These are phyloP conservation scores for Pachyramphus minor DNA, from an alignment of 2,113 vertebrate species.

Conservation along the genomic window DNA sequence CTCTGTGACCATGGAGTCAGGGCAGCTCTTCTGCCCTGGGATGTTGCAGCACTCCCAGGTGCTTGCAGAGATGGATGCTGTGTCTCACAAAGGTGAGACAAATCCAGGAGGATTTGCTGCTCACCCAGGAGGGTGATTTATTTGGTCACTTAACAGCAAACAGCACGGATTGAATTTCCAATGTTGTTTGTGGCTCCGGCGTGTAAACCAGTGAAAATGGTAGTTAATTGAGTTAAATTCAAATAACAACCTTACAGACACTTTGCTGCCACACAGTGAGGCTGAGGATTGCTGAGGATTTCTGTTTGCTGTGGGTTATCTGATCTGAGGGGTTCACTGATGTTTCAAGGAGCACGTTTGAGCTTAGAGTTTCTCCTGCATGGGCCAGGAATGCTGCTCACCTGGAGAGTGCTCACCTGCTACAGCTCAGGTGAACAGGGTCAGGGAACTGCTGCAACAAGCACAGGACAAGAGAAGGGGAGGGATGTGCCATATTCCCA, in stretches of 20 bases:
- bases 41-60: not conserved
- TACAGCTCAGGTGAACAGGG: not conserved
- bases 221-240: conserved; percentile 42
- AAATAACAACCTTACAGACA: not conserved
- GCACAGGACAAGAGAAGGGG: not conserved
- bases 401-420: rapidly evolving
- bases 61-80: rapidly evolving
- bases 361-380: not conserved
- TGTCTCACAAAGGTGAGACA: not conserved
- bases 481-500: not conserved
- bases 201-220: conserved; percentile 3
- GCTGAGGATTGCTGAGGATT: not conserved
- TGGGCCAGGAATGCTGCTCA: not conserved
- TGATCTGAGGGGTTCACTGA: not conserved
- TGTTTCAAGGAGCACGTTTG: rapidly evolving
- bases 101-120: not conserved
- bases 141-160: conserved; percentile 6
- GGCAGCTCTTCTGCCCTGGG: not conserved
- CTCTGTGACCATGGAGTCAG: rapidly evolving
- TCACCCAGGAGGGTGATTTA: not conserved
- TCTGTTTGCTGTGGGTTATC: not conserved
- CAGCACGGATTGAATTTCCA: conserved; percentile 14
- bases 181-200: not conserved
- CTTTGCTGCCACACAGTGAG: not conserved
- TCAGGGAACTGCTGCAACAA: not conserved